These are phyloP conservation scores for Drosophila aff. DNA, from an alignment of 1,140 invertebrate species.

Conservation along the genomic window DNA sequence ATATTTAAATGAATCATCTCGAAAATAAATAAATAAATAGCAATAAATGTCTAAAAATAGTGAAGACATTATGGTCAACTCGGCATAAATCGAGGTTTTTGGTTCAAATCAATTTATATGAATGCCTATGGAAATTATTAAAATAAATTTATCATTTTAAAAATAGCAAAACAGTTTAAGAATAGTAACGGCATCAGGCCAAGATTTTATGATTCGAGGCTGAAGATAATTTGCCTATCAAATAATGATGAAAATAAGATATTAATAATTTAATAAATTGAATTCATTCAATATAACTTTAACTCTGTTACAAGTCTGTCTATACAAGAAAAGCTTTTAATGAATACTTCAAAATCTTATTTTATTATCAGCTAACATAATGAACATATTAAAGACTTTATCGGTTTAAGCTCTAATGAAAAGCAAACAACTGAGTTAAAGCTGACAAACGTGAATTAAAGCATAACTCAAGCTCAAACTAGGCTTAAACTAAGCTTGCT, in stretches of 20 bases:
- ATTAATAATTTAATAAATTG: background rate
- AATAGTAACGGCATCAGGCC: background rate
- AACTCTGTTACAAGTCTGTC: background rate
- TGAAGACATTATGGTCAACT: slow-evolving; percentile 9
- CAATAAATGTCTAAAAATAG: slow-evolving; percentile 17
- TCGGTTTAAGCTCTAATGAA: slow-evolving; percentile 8
- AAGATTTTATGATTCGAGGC: background rate
- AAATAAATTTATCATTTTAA: slow-evolving; percentile 1
- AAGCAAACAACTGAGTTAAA: slow-evolving; percentile 2
- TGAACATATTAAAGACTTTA: background rate
- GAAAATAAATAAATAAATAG: background rate
- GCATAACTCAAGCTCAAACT: background rate
- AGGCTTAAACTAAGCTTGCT: background rate
- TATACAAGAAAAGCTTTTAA: background rate
- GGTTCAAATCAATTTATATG: slow-evolving; percentile 10
- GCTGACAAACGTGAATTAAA: background rate
- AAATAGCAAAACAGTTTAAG: background rate
- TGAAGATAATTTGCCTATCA: background rate
- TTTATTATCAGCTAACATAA: slow-evolving; percentile 6
- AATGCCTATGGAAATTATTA: background rate
- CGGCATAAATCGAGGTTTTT: slow-evolving; percentile 15
- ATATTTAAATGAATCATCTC: slow-evolving; percentile 33
- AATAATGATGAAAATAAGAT: background rate
- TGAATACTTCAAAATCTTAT: background rate
- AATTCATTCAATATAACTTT: no score